Base-by-base conservation (phyloP, 2,888 invertebrate genomes). In the Drosophila mayaguana region DNA sequence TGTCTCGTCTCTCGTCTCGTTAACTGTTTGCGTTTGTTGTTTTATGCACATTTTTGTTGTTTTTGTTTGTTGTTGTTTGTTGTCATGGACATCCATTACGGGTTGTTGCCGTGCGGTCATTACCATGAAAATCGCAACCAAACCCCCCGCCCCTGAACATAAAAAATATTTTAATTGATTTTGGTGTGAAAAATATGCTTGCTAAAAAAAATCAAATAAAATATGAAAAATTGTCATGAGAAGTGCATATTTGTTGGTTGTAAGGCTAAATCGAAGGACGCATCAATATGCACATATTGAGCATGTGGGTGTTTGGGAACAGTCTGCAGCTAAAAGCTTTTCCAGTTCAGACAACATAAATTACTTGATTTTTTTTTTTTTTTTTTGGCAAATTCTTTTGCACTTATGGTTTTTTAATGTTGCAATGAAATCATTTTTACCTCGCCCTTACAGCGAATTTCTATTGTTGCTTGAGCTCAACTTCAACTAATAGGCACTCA, bases 161-260 rank as follows among this genome's bases (percentile, higher is more conserved):
- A 84, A 81, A 40, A 84, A 71, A 87, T 54, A 72, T 81, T 80
- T 84, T 89, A 84, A 84, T 89, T 84, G 84, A 89, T 89, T 81
- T 84, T 87, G 80, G 72, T 87, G 89, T 79, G 74, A 42, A 43
- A 42, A 32, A 59, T 12, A 45, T 28, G 67, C 36, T 53, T 60
- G 78, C 45, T 54, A 55, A 32, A 18, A 50, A 50, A 50, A 50
- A 20, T 50, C 32, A 34, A 50, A 34, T 34, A 50, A 63, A 75
- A 69, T 60, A 55, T 53, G 57, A 72, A 72, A 63, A 69, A 54
- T 34, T 34, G 40, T 64, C 42, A 80, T 66, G 53, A 38, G 50
- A 68, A 67, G 64, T 64, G 55, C 57, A 63, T 40, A 40, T 16
- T 38, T 56, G 18, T 32, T n/a, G 18, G 46, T 55, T 11, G 12